These are phyloP conservation scores for Leucopsar rothschildi DNA, from an alignment of 2,113 vertebrate species.

Conservation along the genomic window DNA sequence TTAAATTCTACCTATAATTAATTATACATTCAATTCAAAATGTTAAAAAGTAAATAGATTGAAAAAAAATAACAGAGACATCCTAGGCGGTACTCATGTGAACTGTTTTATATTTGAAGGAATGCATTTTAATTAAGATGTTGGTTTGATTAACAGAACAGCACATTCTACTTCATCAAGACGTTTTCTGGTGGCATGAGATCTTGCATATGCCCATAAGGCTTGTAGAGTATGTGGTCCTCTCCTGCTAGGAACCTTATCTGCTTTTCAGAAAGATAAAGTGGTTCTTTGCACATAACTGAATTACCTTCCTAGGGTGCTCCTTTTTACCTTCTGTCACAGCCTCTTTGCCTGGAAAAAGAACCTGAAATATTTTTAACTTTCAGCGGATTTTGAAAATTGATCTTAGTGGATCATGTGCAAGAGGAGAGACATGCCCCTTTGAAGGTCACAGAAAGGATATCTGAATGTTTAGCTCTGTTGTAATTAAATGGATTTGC, in stretches of 20 bases:
- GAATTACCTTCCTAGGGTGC: constrained; percentile 64
- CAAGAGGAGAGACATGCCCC: not conserved
- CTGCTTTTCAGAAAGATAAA: constrained; percentile 58
- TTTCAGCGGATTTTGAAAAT: constrained; percentile 34
- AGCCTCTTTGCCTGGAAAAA: constrained; percentile 48
- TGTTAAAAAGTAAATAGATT: not conserved
- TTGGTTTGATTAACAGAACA: constrained; percentile 35
- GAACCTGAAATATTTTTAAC: constrained; percentile 44
- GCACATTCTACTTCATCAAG: constrained; percentile 44
- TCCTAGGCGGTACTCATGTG: not conserved
- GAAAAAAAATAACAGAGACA: not conserved
- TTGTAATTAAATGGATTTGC: not conserved
- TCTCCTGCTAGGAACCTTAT: constrained; percentile 62
- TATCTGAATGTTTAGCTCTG: not conserved
- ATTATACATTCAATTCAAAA: not conserved
- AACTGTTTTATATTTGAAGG: not conserved
- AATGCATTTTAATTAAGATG: constrained; percentile 19
- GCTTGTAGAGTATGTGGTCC: constrained; percentile 60
- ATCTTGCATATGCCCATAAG: constrained; percentile 54
- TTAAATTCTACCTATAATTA: not conserved
- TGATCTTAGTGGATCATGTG: constrained; percentile 10
- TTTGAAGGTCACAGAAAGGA: not conserved
- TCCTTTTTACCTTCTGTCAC: constrained; percentile 55
- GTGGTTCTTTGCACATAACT: constrained; percentile 54
- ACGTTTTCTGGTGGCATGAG: constrained; percentile 48